Evolutionary conservation across 1,140 invertebrate species (phyloP), one percentile per base, ranked within the genome.

Genomic region (Brachionus manjavacas): DNA sequence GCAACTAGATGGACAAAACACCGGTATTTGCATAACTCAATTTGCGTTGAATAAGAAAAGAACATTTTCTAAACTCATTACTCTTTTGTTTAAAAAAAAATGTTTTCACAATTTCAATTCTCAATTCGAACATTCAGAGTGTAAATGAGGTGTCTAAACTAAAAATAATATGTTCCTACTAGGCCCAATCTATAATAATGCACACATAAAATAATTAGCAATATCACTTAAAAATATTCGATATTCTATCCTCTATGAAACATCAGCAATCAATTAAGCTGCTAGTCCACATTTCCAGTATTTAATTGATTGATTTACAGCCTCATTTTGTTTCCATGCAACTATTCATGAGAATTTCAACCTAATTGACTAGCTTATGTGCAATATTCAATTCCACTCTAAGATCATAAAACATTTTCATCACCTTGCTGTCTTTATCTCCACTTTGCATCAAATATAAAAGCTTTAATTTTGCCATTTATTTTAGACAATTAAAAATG

Each of bases 161-260:
- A 39, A 72, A 72, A 72, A 72, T 72, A 72, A 72, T 72, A 72
- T 41, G 68, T 72, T 41, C 68, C 68, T 72, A 72, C 25, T 72
- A 72, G 68, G 31, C 35, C 39, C 20, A 39, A 72, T 41, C 31
- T 72, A 72, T 20, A 72, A 72, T 72, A 72, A 23, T 72, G 68
- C 23, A 72, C 68, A 72, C 11, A 72, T 72, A 72, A 72, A 72
- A 72, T 41, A 72, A 72, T 72, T 72, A 72, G 35, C 68, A 72
- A 72, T 72, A 72, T 72, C 39, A 72, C 4, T 72, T 43, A 16
- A 72, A 72, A 72, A 72, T 72, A 72, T 72, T 72, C 28, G 68
- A 72, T 41, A 72, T 72, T 39, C 68, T 41, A 72, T 68, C 12
- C n/a, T 6, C 66, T 16, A 16, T n/a, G 3, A 68, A 68, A 72